Percentiles rank a stretch among this genome's conserved stretches.
Conservation (phyloP, 1,140 invertebrate species). For the Ceratosolen fusciceps region DNA sequence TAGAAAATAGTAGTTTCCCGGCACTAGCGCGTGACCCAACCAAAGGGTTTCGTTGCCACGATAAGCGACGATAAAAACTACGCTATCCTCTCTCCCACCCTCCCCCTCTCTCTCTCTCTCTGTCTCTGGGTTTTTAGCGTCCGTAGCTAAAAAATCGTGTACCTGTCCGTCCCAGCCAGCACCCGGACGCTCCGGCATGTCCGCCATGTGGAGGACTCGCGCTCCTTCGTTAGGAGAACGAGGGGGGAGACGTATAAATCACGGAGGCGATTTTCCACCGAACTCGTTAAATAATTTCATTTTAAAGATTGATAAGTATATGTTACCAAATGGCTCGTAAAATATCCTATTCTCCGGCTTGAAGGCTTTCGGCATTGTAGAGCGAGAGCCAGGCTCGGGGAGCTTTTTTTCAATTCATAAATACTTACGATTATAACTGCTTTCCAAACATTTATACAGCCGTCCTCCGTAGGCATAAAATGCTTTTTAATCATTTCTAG, state of each 20-base stretch:
- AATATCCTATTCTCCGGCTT: not conserved
- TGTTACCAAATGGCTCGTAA: not conserved
- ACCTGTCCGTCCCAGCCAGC: too few relatives aligned
- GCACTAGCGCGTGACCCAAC: too few relatives aligned
- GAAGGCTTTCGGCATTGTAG: not conserved
- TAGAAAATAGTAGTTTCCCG: too few relatives aligned
- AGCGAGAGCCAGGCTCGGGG: not conserved
- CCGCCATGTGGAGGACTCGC: not conserved
- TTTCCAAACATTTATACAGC: not conserved
- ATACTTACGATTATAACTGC: not conserved
- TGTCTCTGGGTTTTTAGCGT: too few relatives aligned
- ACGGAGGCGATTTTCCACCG: too few relatives aligned
- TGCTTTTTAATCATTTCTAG: slow-evolving; percentile 3
- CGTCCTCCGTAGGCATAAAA: not conserved
- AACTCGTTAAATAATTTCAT: not conserved
- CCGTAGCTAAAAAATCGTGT: too few relatives aligned
- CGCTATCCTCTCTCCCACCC: not conserved
- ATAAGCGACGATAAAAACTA: too few relatives aligned
- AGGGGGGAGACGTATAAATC: too few relatives aligned
- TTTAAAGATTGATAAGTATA: not conserved
- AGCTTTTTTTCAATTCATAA: not conserved
- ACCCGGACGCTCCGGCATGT: too few relatives aligned
- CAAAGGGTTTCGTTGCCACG: too few relatives aligned
- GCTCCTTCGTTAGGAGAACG: not conserved
- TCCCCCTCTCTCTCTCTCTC: not conserved